Conservation (phyloP, 1,140 invertebrate genomes). For the Drosophila tropicalis region DNA sequence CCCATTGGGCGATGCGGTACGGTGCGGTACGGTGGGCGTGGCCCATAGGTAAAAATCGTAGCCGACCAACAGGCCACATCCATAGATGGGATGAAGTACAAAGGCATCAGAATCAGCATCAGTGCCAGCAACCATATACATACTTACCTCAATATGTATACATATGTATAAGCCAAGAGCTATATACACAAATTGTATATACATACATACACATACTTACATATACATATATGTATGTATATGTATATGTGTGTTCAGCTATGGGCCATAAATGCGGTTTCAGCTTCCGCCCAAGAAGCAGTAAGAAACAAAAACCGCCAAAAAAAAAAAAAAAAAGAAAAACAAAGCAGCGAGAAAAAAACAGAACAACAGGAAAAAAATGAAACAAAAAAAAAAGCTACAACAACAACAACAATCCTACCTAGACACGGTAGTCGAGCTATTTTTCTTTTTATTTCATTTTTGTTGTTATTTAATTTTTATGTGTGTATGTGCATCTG, state of each 20-base stretch:
- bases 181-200: conserved; percentile 19
- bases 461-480: conserved; percentile 11
- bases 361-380: background rate
- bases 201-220: conserved; percentile 1
- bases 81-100: background rate
- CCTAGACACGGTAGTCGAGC: conserved; percentile 25
- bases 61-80: conserved; percentile 24
- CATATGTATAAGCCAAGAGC: conserved; percentile 22
- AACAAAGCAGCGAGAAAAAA: conserved; percentile 34
- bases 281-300: conserved; percentile 55
- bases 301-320: conserved; percentile 13
- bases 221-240: conserved; percentile 6
- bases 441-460: conserved; percentile 48
- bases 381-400: conserved; percentile 30
- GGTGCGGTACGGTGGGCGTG: background rate
- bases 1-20: background rate
- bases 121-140: background rate
- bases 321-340: conserved; percentile 25
- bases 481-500: background rate
- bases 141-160: conserved; percentile 17
- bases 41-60: conserved; percentile 71
- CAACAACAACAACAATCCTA: conserved; percentile 34
- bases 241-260: conserved; percentile 10
- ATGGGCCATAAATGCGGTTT: conserved; percentile 67
- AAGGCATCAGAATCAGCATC: background rate